Percentiles rank a stretch among this genome's conserved stretches.
These are phyloP conservation scores for Archocentrus centrarchus DNA, from an alignment of 2,113 vertebrate species.

Conservation along the genomic window DNA sequence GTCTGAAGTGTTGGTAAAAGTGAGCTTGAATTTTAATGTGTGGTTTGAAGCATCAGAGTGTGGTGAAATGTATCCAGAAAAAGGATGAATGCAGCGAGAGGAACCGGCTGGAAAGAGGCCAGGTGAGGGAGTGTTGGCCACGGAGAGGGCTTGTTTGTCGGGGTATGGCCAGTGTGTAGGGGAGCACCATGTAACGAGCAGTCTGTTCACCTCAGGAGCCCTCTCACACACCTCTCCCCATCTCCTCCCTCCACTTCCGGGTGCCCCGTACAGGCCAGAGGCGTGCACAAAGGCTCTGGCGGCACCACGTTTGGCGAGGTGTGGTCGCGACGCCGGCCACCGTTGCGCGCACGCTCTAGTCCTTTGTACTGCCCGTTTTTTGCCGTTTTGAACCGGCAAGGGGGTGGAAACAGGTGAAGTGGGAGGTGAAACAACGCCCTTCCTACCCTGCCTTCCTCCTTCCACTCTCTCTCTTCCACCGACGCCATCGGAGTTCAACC, in stretches of 20 bases:
- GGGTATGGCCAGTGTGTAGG: conserved; percentile 14
- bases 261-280: conserved; percentile 53
- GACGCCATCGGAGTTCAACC: conserved; percentile 60
- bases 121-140: conserved; percentile 34
- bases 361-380: conserved; percentile 78
- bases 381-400: conserved; percentile 60
- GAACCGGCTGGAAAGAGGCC: conserved; percentile 37
- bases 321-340: conserved; percentile 66
- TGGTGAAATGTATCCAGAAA: conserved; percentile 53
- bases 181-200: conserved; percentile 31
- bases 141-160: conserved; percentile 14
- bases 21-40: background rate
- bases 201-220: conserved; percentile 54
- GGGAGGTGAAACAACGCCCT: conserved; percentile 80
- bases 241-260: conserved; percentile 65
- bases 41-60: conserved; percentile 7
- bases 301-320: conserved; percentile 67
- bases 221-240: conserved; percentile 44
- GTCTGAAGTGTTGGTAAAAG: background rate
- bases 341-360: conserved; percentile 68
- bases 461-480: conserved; percentile 55
- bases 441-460: conserved; percentile 46
- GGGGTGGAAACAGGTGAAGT: conserved; percentile 62
- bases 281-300: conserved; percentile 69
- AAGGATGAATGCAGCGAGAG: conserved; percentile 50